Evolutionary conservation across 2,113 vertebrate species (phyloP).

Genomic region (Syngnathus floridae): DNA sequence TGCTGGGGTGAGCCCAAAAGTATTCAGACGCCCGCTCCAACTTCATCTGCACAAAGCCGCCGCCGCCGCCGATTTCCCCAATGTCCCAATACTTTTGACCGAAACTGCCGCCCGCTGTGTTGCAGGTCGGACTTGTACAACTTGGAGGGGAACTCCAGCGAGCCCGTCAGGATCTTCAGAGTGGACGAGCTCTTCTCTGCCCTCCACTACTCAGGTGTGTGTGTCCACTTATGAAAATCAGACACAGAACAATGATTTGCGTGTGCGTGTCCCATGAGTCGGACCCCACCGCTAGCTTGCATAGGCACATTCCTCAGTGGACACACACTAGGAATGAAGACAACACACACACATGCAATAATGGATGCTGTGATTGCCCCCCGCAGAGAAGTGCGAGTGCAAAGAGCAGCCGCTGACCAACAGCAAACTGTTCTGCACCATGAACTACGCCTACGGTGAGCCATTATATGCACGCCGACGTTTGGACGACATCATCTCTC

Average conservation of each 20-base stretch:
- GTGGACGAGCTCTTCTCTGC: slow-evolving; percentile 91
- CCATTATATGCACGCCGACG: too few relatives aligned
- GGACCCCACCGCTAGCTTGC: slow-evolving; percentile 48
- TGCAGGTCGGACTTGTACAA: slow-evolving; percentile 76
- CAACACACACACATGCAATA: slow-evolving; percentile 20
- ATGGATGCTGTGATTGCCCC: slow-evolving; percentile 29
- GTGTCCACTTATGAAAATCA: too few relatives aligned
- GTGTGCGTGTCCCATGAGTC: slow-evolving; percentile 15
- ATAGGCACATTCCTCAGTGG: slow-evolving; percentile 49
- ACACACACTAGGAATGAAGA: slow-evolving; percentile 19
- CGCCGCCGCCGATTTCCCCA: background rate
- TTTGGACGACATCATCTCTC: too few relatives aligned
- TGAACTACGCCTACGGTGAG: slow-evolving; percentile 92
- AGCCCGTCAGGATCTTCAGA: slow-evolving; percentile 77
- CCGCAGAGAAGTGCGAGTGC: slow-evolving; percentile 93
- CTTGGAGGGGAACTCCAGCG: slow-evolving; percentile 68
- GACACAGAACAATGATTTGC: too few relatives aligned
- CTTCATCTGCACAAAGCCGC: too few relatives aligned
- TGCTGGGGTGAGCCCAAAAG: slow-evolving; percentile 70
- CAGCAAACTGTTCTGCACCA: slow-evolving; percentile 86
- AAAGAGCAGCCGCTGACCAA: slow-evolving; percentile 88
- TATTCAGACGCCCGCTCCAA: background rate
- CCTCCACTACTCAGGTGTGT: slow-evolving; percentile 78
- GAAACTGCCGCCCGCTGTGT: background rate
- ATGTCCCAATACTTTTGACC: background rate